Evolutionary conservation across 2,113 vertebrate genomes (phyloP).

Genomic region (Ceyx margarethae): DNA sequence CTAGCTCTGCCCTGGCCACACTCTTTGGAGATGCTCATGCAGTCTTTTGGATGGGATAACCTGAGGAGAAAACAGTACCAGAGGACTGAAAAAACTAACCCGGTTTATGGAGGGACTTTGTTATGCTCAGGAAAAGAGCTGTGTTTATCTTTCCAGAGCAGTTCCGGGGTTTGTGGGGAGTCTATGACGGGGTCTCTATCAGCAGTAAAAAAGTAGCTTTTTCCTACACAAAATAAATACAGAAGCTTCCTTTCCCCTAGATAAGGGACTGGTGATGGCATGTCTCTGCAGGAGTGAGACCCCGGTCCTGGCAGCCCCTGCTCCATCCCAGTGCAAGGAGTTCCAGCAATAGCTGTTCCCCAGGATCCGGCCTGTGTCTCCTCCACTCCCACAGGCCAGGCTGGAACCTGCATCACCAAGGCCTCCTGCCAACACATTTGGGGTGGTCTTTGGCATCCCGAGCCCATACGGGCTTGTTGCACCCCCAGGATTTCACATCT

Average conservation of each 20-base stretch:
- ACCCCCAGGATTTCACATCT: neutral
- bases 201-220: neutral
- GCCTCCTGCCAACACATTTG: neutral
- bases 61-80: neutral
- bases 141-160: slow-evolving; percentile 70
- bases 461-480: neutral
- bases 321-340: neutral
- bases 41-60: neutral
- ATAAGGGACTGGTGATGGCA: slow-evolving; percentile 17
- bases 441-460: neutral
- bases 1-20: rapidly evolving
- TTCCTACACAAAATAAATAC: neutral
- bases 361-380: neutral
- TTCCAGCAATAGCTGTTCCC: neutral
- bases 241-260: slow-evolving; percentile 39
- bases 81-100: neutral
- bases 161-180: neutral
- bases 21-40: rapidly evolving
- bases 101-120: neutral
- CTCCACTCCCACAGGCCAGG: rapidly evolving
- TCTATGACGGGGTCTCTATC: neutral
- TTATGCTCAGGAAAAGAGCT: slow-evolving; percentile 64
- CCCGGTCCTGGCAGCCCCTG: rapidly evolving
- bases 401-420: neutral
- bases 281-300: neutral